Conservation (phyloP, 1,140 invertebrate species). For the Lepidurus packardi region DNA sequence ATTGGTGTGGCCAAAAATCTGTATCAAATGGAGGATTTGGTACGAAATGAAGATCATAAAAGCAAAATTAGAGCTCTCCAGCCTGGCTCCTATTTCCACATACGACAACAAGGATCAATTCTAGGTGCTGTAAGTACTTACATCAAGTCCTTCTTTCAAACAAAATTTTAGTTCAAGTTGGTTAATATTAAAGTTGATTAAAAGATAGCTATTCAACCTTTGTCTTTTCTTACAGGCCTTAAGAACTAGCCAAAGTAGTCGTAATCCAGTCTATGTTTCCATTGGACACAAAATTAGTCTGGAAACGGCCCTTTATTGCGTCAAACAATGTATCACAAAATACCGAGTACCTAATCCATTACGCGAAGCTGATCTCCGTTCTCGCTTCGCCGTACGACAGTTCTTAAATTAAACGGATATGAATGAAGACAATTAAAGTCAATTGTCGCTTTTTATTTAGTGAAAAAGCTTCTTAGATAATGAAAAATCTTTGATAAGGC, state of each 20-base stretch:
- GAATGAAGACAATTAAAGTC: too few relatives aligned
- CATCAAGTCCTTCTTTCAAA: not conserved
- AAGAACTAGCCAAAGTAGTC: conserved; percentile 37
- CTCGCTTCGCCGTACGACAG: conserved; percentile 37
- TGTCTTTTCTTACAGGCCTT: conserved; percentile 37
- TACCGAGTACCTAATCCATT: conserved; percentile 49
- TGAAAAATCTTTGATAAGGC: too few relatives aligned
- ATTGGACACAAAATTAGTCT: conserved; percentile 47
- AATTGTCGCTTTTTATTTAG: too few relatives aligned
- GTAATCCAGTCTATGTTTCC: conserved; percentile 49
- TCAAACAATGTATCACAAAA: conserved; percentile 43
- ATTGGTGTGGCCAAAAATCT: conserved; percentile 41
- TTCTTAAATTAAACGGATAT: not conserved
- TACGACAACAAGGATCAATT: conserved; percentile 28
- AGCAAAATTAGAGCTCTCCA: conserved; percentile 32
- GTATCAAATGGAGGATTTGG: conserved; percentile 36
- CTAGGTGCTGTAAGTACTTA: conserved; percentile 38
- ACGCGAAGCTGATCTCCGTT: conserved; percentile 43
- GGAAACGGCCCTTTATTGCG: conserved; percentile 44
- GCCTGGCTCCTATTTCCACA: conserved; percentile 32
- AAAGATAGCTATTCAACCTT: not conserved
- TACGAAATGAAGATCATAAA: conserved; percentile 28
- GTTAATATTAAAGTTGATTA: too few relatives aligned
- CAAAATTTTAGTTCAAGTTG: too few relatives aligned
- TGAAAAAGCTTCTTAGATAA: too few relatives aligned